Evolutionary conservation across 2,888 invertebrate genomes (phyloP), one percentile per base, ranked within the genome.

Genomic region (Lasioglossum villosulum): DNA sequence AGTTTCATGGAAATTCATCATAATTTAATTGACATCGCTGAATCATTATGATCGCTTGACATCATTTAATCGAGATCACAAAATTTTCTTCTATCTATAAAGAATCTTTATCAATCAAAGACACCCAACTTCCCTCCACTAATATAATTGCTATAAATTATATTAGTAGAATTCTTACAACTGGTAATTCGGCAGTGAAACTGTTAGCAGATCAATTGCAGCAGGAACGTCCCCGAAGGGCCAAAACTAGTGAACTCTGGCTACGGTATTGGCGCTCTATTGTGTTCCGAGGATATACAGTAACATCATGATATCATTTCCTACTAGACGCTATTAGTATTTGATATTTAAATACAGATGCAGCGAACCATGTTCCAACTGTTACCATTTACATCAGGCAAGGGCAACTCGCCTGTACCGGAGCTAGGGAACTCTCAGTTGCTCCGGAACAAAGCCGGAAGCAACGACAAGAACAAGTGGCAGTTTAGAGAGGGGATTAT

Each of bases 391-490:
- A 37, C 37, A 68, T 68, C 68, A 68, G 10, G 68, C 66, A 23
- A 8, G 34, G 12, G 34, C 68, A 37, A 23, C 68, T 68, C 37
- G 23, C 37, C 68, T 68, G 10, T 23, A 23, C 37, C 23, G 23
- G 34, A 3, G 12, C 37, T 12, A 19, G 37, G 34, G 37, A 68
- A 34, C 34, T 68, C 68, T 37, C 68, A 10, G 37, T 68, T 68
- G 68, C 37, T 37, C 37, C 68, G 37, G 37, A 37, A 68, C 68
- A 68, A 68, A 68, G 68, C 37, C 37, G 68, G 37, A 68, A 68
- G 37, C 68, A 68, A 37, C 68, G 68, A 68, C 68, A 68, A 68
- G 68, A 68, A 68, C 68, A 68, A 68, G 68, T 68, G 68, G 68
- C 68, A 68, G 68, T 37, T 68, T 34, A 68, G 37, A 68, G 68